Base-by-base conservation (phyloP, 1,140 invertebrate species). In the Danaus plexippus region DNA sequence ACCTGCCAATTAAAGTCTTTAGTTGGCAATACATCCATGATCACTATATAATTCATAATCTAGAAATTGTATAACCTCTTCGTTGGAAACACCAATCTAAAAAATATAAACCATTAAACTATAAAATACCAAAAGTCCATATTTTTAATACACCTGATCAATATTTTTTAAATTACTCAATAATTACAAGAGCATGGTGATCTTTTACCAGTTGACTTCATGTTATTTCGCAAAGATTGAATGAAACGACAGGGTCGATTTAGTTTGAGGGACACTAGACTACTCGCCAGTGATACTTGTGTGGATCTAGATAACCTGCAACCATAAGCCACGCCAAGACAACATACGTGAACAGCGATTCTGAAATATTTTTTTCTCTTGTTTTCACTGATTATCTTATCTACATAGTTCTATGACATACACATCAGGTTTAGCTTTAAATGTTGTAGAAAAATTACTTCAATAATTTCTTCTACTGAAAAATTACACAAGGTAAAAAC, bases 381-480 rank as follows among this genome's bases (percentile, higher is more conserved):
- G 7, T 32, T 32, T 15, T 3, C 22, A 32, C 1, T 32, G 22
- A 32, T 32, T 7, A 32, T 8, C 5, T 32, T 32, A 32, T 32
- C 7, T 32, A 32, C 22, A 32, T 32, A 32, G 22, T 32, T 32
- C 0, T 32, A n/a, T n/a, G n/a, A n/a, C n/a, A n/a, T n/a, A n/a
- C 6, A 96, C 93, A 6, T 94, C 95, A 9, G 90, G 87, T 50
- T 92, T 78, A 69, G 88, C 85, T 84, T 92, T 71, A 45, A 88
- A 88, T 57, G 49, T 45, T 40, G 42, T 6, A 32, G 22, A 32
- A 32, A 32, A 32, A 32, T 4, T 32, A 32, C 7, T 6, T 32
- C 7, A 32, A 4, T 6, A 32, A 32, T 32, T 32, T 32, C 22
- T 32, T 32, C 22, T 32, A 32, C 22, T 32, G 22, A 32, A 32